Evolutionary conservation across 2,888 invertebrate species (phyloP), one percentile per base, ranked within the genome.

Genomic region (Iselma pallidipennis): DNA sequence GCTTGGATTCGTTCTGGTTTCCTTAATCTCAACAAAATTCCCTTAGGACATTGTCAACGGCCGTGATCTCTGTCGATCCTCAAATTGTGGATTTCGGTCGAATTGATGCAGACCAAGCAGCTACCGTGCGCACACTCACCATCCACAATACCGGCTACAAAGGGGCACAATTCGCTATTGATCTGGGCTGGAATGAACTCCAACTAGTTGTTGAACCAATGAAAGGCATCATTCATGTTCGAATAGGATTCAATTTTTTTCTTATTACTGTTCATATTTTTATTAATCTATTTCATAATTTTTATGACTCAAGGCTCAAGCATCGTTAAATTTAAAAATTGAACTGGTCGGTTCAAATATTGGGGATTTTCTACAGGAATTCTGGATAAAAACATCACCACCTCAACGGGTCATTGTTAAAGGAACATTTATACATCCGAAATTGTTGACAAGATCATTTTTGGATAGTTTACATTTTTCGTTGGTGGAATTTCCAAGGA

Each of bases 301-400:
- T 23, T 49, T 72, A 72, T 71, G 9, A 14, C 14, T 4, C n/a
- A 16, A 68, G 62, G 76, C 80, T 1, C 66, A 71, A 42, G 60
- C 65, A 14, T 55, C 61, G 5, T 56, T 75, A 0, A 60, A 54
- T 1, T 59, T 84, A 4, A 73, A 67, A 37, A 70, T 83, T 2
- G 80, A 82, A 69, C 66, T 83, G 6, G 74, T 81, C 10, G 81
- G 82, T 5, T 71, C 72, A 4, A 61, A 71, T 5, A 76, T 78
- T 59, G 83, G 83, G 9, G 59, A 67, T 2, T 81, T 80, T 56
- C 63, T 64, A 21, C 75, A 75, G 23, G 82, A 84, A 71, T 80
- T 85, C 64, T 85, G 84, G 84, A 73, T 81, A n/a, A 81, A 80
- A 71, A 75, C 77, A 10, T 74, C 74, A 9, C 75, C 74, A 12